Conservation (phyloP, 2,797 vertebrate genomes). For the Urocyon cinereoargenteus region DNA sequence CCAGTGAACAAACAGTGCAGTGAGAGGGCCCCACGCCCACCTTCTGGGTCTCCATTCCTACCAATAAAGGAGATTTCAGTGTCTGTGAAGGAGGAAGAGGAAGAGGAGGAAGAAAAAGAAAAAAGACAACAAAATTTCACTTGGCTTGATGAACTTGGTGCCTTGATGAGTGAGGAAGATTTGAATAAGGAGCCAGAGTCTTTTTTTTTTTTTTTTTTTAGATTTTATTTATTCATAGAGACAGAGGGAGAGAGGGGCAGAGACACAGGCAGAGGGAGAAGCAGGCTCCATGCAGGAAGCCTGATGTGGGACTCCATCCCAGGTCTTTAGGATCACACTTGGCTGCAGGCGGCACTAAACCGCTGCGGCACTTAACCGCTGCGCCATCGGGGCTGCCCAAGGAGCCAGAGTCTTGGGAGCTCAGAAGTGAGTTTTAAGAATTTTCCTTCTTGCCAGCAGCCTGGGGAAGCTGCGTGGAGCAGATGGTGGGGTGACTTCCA, state of each 20-base stretch:
- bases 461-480: background rate
- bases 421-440: background rate
- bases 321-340: too few relatives aligned
- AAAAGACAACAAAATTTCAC: background rate
- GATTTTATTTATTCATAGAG: too few relatives aligned
- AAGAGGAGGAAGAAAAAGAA: too few relatives aligned
- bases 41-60: background rate
- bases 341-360: too few relatives aligned
- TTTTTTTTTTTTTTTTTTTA: background rate
- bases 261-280: too few relatives aligned
- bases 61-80: background rate
- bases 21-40: background rate
- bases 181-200: background rate
- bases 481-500: background rate
- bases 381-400: too few relatives aligned
- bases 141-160: background rate
- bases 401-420: background rate
- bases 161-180: background rate
- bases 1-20: background rate
- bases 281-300: too few relatives aligned
- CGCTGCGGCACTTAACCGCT: too few relatives aligned
- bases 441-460: background rate
- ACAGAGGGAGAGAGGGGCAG: too few relatives aligned
- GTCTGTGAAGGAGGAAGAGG: background rate
- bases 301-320: too few relatives aligned